Conservation (phyloP, 2,113 vertebrate species). For the Hirundichthys speculiger region DNA sequence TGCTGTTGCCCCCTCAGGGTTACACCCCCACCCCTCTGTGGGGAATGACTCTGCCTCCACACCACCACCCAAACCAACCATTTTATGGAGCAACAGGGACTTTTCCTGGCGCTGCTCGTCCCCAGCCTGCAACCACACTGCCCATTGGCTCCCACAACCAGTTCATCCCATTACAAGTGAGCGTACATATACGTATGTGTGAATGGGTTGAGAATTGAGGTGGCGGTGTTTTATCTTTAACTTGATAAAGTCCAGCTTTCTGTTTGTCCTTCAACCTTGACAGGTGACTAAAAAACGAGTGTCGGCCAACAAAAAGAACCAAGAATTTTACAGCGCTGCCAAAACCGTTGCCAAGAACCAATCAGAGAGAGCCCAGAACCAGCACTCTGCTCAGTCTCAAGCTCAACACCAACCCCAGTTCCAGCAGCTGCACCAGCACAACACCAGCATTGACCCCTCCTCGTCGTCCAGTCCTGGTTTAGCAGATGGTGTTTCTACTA, state of each 20-base stretch:
- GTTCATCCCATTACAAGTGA: conserved; percentile 96
- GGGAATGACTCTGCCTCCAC: conserved; percentile 80
- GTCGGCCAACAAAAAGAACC: conserved; percentile 88
- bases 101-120: conserved; percentile 80
- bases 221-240: neutral
- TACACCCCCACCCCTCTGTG: conserved; percentile 84
- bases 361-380: conserved; percentile 39
- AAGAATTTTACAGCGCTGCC: conserved; percentile 83
- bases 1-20: conserved; percentile 85
- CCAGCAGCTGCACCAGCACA: conserved; percentile 61
- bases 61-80: conserved; percentile 80
- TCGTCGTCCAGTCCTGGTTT: conserved; percentile 7
- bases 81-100: conserved; percentile 82
- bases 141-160: conserved; percentile 90
- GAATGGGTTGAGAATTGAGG: neutral
- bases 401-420: conserved; percentile 34
- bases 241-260: too few species aligned
- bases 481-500: neutral
- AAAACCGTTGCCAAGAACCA: conserved; percentile 67
- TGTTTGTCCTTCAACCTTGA: neutral
- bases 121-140: conserved; percentile 67
- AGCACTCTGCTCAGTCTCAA: conserved; percentile 30
- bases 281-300: conserved; percentile 98
- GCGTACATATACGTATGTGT: neutral
- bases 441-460: conserved; percentile 58